These are phyloP conservation scores for Drosophila kikkawai DNA, from an alignment of 1,140 invertebrate species.

Conservation along the genomic window DNA sequence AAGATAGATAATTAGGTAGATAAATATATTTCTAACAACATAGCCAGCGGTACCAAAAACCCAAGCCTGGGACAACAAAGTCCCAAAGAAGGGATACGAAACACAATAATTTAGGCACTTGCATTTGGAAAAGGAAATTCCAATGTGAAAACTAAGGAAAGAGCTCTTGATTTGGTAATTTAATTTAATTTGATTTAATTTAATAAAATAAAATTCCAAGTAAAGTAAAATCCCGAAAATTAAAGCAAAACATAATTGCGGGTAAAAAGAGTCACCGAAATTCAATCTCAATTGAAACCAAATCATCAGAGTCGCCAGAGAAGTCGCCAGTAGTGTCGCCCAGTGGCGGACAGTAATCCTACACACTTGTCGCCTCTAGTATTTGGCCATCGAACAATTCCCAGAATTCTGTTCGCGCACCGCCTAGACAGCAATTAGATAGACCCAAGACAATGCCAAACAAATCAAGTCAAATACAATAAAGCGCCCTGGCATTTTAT, in stretches of 20 bases:
- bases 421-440: slow-evolving; percentile 39
- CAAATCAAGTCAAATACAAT: slow-evolving; percentile 46
- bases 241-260: background rate
- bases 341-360: slow-evolving; percentile 37
- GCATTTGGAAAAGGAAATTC: slow-evolving; percentile 10
- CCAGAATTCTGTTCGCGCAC: slow-evolving; percentile 15
- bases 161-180: background rate
- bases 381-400: slow-evolving; percentile 40
- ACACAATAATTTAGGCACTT: slow-evolving; percentile 25
- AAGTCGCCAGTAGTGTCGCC: background rate
- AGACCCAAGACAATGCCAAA: slow-evolving; percentile 45
- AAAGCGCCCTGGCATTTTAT: slow-evolving; percentile 57
- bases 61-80: slow-evolving; percentile 6
- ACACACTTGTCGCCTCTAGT: slow-evolving; percentile 25
- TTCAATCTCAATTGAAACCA: background rate
- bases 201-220: background rate
- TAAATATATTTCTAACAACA: background rate
- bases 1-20: no score
- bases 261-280: background rate
- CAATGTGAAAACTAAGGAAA: background rate
- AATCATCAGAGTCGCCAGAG: background rate
- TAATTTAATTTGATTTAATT: no score
- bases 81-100: slow-evolving; percentile 24
- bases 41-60: slow-evolving; percentile 14
- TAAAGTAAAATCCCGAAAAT: no score